These are phyloP conservation scores for Tortricodes alternella DNA, from an alignment of 2,888 invertebrate genomes.

Conservation along the genomic window DNA sequence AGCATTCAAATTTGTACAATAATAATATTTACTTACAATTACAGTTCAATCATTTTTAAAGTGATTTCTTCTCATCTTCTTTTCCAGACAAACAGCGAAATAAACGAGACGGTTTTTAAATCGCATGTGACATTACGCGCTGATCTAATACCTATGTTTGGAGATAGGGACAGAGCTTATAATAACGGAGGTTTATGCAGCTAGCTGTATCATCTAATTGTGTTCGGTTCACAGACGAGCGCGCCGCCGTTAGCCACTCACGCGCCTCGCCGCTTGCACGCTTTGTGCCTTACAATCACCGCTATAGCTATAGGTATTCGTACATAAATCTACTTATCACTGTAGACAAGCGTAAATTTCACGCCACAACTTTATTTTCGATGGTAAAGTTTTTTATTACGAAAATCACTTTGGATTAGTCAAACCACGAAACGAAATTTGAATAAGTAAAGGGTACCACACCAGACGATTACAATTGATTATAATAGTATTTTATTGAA, in stretches of 20 bases:
- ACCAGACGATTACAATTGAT: not conserved
- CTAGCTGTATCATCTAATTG: constrained; percentile 29
- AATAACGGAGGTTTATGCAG: not conserved
- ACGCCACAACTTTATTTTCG: constrained; percentile 4
- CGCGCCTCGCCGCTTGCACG: constrained; percentile 38
- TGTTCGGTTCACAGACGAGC: constrained; percentile 39
- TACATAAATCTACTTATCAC: constrained; percentile 11
- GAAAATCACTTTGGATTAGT: not conserved
- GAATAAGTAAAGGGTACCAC: not conserved
- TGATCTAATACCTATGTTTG: not conserved
- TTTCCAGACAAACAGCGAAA: too few species aligned
- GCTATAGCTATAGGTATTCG: constrained; percentile 18
- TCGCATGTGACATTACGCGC: too few species aligned
- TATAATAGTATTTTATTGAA: too few species aligned
- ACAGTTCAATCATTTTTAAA: too few species aligned
- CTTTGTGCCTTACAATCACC: constrained; percentile 11
- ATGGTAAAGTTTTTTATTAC: constrained; percentile 1
- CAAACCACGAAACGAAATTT: not conserved
- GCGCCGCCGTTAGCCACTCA: constrained; percentile 41
- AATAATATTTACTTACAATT: too few species aligned
- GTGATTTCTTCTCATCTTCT: too few species aligned
- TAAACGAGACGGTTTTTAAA: too few species aligned
- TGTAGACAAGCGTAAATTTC: not conserved
- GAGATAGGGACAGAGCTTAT: not conserved
- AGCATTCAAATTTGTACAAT: too few species aligned